Percentiles rank a stretch among this genome's conserved stretches.
phyloP scores from a whole-genome alignment of 2,113 vertebrate species.

The Typhlomys cinereus region DNA sequence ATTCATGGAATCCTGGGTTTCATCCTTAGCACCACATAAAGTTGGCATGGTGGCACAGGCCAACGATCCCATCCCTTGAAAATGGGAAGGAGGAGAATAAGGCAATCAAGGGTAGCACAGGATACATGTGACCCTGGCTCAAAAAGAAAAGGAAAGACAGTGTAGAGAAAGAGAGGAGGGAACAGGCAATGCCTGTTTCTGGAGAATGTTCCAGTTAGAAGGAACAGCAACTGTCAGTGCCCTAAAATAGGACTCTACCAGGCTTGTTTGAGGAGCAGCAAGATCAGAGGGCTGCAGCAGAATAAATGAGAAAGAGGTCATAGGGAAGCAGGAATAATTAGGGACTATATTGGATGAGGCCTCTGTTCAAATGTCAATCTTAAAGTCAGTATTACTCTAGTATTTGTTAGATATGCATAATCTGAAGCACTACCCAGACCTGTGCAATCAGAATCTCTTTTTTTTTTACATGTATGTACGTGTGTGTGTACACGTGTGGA shows the following conservation, averaged over 20 bases:
- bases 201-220: not conserved
- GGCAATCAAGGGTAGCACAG: too few species aligned
- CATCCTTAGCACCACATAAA: too few species aligned
- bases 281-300: conserved; percentile 13
- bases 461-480: too few species aligned
- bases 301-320: not conserved
- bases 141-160: too few species aligned
- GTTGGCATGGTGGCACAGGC: not conserved
- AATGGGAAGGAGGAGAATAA: too few species aligned
- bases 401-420: not conserved
- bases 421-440: not conserved
- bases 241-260: too few species aligned
- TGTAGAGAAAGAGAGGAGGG: not conserved
- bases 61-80: too few species aligned
- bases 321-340: conserved; percentile 20
- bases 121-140: too few species aligned
- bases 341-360: not conserved
- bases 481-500: too few species aligned
- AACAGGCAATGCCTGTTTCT: not conserved
- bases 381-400: not conserved
- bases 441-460: conserved; percentile 21
- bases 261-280: not conserved
- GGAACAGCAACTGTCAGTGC: not conserved
- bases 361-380: not conserved
- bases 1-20: too few species aligned